Base-by-base conservation (phyloP, 2,888 invertebrate genomes). In the Nudaria mundana region DNA sequence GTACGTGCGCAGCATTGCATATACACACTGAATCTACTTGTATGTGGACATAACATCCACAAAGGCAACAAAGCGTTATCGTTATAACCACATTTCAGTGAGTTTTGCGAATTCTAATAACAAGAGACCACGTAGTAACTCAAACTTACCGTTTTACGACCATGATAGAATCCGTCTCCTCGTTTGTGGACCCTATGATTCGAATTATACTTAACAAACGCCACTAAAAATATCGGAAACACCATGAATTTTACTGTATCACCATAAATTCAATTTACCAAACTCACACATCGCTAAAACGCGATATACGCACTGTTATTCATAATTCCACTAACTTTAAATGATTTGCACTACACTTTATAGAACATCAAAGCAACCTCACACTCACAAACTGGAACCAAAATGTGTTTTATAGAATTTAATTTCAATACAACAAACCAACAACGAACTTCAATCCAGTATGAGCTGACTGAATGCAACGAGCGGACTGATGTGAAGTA, bases 181-280 rank as follows among this genome's bases (percentile, higher is more conserved):
- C 89, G 80, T 80, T 84, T 81, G 80, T 86, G 82, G 89, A 87
- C 82, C 89, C 89, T 88, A 89, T 89, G 89, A 82, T 89, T 89
- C 75, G 82, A 80, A 81, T 65, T 80, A 81, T 80, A 64, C 64
- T 80, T 81, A 76, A 71, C 76, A 76, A 85, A 81, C 69, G 68
- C 59, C 82, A 87, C 87, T 71, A 78, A 72, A 55, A 70, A 70
- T 75, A 71, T 79, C 67, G 72, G 68, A 78, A 81, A 82, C 87
- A 88, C 88, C 88, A 88, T 88, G 81, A 83, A 87, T 84, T 84
- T 76, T 66, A 76, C 56, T 66, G 71, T 72, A 81, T 58, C 86
- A 86, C 83, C 66, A 79, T 81, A 77, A 85, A 85, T 80, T 81
- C 80, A 76, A 81, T 73, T 76, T 75, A 71, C 50, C 66, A 70